Conservation (phyloP, 2,113 vertebrate genomes). For the Piaya cayana region DNA sequence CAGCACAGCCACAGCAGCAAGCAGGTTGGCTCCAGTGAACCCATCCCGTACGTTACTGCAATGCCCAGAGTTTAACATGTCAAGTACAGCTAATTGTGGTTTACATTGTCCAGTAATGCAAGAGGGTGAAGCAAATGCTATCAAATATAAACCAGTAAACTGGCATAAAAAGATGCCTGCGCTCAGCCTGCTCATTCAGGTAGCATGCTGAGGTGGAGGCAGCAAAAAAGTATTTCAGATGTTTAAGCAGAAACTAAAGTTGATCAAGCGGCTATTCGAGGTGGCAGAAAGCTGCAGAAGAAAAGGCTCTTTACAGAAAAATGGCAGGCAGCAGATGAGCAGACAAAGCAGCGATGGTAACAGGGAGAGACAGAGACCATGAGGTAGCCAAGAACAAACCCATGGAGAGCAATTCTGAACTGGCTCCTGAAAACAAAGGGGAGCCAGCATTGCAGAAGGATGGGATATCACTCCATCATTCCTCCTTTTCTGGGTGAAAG, state of each 20-base stretch:
- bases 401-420: slow-evolving; percentile 12
- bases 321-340: background rate
- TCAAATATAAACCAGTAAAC: background rate
- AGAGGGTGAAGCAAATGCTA: background rate
- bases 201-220: background rate
- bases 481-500: background rate
- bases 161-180: background rate
- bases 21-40: background rate
- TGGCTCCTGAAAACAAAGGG: slow-evolving; percentile 8
- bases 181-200: background rate
- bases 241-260: background rate
- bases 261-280: slow-evolving; percentile 9
- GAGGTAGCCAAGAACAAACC: slow-evolving; percentile 28
- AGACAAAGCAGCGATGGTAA: background rate
- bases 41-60: background rate
- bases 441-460: background rate
- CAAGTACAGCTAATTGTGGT: background rate
- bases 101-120: background rate
- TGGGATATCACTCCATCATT: slow-evolving; percentile 1
- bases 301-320: background rate
- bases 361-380: background rate
- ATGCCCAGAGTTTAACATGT: background rate
- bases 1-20: background rate
- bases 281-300: background rate
- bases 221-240: background rate